Base-by-base conservation (phyloP, 2,797 vertebrate genomes). In the Pangasius krempfi region DNA sequence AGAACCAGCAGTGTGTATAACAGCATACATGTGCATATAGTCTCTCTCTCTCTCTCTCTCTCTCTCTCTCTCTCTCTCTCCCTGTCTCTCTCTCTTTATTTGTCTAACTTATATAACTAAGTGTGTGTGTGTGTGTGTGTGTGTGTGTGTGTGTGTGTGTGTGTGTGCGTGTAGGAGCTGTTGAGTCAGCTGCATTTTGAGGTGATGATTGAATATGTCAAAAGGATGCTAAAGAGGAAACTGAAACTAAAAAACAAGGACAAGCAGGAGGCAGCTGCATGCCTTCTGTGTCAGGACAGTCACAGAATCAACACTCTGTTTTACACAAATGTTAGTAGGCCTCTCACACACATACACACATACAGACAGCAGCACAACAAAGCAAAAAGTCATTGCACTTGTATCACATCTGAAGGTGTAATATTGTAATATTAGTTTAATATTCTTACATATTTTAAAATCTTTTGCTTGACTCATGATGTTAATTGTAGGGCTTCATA, bases 131-230 rank as follows among this genome's bases (percentile, higher is more conserved):
- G 58, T 25, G 58, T 22, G 60, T 62, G 60, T 89, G n/a, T 87
- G 20, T 90, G 8, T 86, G 52, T 88, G 68, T 3, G 40, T 47
- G 20, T 68, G 62, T 13, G 62, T 25, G 58, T 22, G 56, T 22
- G 60, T 62, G 58, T 89, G n/a, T 87, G 20, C 89, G 9, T 86
- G 84, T 86, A 98, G 97, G 95, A 93, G 30, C 91, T 98, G 0
- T 0, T 97, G 47, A 92, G 90, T 60, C 93, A 89, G 5, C 92
- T 98, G 37, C 97, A 98, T 0, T 3, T 95, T 84, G 93, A 94
- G 33, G 90, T 98, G 91, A 95, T 97, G 80, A 94, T 93, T 66
- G 95, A 96, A 64, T 97, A 98, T 84, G 94, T 97, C 0, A 89
- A 89, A 86, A 96, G 94, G 89, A 95, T 97, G 91, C 90, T 98